Evolutionary conservation across 2,113 vertebrate species (phyloP), one percentile per base, ranked within the genome.

Genomic region (Pampusana beccarii): DNA sequence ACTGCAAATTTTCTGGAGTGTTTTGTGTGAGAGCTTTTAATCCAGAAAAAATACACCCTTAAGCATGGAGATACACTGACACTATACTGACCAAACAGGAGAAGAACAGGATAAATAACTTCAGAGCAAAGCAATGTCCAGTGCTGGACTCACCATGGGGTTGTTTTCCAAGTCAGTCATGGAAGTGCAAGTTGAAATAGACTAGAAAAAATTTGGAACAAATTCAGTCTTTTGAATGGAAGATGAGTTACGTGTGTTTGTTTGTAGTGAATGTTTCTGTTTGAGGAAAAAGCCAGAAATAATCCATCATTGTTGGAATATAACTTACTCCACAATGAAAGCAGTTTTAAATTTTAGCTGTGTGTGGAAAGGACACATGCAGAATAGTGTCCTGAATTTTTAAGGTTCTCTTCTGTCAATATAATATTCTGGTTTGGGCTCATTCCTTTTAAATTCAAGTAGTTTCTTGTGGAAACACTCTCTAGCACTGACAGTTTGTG

Each of bases 11-110:
- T 96, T 97, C 69, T 80, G 80, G 96, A 97, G 93, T 8, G 10
- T 94, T 95, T 70, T 78, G 92, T 96, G 92, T 97, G 94, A 97
- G 96, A 97, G 91, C 54, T 95, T 97, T 96, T 96, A 97, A 97
- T 67, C 91, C 24, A 66, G 28, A 56, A 42, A 40, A 77, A 75
- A 42, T 42, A 36, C 8, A 23, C 36, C 54, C 20, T 46, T 64
- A 91, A 71, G 71, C 65, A n/a, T 81, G 48, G 69, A 60, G 18
- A 54, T 58, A 16, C 15, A 34, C 29, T 64, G 20, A 75, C n/a
- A 46, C n/a, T 81, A 1, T 67, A 42, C 14, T 69, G 71, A 56
- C 36, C 38, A 66, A 24, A 34, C 8, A 4, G 33, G 15, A 33
- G 34, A 77, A 61, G 31, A 48, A 20, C 3, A 46, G 21, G 60